Base-by-base conservation (phyloP, 2,888 invertebrate genomes). In the Luffia ferchaultella region DNA sequence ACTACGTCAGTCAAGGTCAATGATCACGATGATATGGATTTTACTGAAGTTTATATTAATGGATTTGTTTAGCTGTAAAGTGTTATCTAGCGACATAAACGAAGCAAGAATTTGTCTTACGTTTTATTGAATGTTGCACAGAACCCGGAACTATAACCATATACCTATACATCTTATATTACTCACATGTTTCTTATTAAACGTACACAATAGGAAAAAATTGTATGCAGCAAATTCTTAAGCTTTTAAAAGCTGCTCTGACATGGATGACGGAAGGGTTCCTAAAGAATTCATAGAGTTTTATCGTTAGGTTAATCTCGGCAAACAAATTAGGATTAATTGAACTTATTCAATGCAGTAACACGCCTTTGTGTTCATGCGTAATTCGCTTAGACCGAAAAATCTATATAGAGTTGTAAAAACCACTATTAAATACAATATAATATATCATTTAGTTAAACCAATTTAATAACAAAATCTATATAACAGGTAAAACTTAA, bases 271-370 rank as follows among this genome's bases (percentile, higher is more conserved):
- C 65, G 69, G 67, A 70, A 72, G 80, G 82, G 80, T 77, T 77
- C 73, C 62, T 71, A 69, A 64, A 69, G 68, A 75, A 75, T 68
- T 70, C 63, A 45, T 40, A 44, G 45, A 50, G 44, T 16, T 45
- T 73, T 82, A 82, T 82, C 82, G 72, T 60, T 58, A 67, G 68
- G 68, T 74, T 80, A 78, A 80, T 80, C 82, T 83, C 70, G 64
- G 72, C 73, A 70, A 69, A 70, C 77, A 76, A 83, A 82, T 82
- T 83, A 73, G 83, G 83, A 83, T 82, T 82, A 82, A 82, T 83
- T 77, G 78, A 83, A 77, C 73, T 79, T 77, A 78, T 80, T 76
- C 72, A 70, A 60, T 63, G 63, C 73, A 73, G 65, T 67, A 64
- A 63, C 66, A 67, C 66, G 69, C 68, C 72, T 75, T 79, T 78